Base-by-base conservation (phyloP, 2,888 invertebrate species). In the Polydrusus tereticollis region DNA sequence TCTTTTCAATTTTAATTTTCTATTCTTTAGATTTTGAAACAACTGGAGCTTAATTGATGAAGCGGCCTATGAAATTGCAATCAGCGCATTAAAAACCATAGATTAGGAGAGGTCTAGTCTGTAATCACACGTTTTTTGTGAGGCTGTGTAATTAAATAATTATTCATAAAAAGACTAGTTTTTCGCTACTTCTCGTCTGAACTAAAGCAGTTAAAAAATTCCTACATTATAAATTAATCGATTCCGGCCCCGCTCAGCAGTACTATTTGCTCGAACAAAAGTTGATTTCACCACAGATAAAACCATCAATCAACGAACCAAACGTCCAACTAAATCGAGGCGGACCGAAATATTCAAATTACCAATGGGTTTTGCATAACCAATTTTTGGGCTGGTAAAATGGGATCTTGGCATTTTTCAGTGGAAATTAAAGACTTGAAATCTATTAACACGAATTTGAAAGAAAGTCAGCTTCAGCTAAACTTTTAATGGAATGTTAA, bases 231-330 rank as follows among this genome's bases (percentile, higher is more conserved):
- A 29, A 29, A 55, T 29, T 55, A 55, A 55, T 55, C 52, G 29
- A 55, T 55, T 55, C 29, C 52, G 29, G 29, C 29, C 52, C 52
- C 18, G 16, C 10, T 7, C 16, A 16, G 36, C 8, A 8, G 29
- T 55, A 55, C 52, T 55, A 55, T 26, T 55, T 55, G 52, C 52
- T 29, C 29, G 20, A 29, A 55, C 52, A 16, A 29, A 26, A 29
- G 52, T 29, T 29, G 52, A 55, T 55, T 55, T 55, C 52, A 55
- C 16, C 29, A 55, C 52, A 6, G 52, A 55, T 55, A 55, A 26
- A 55, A 55, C 52, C 52, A 55, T 55, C 52, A 55, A 55, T 55
- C 29, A 55, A 16, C 29, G 23, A 29, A 18, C 52, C 52, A 55
- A 52, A 52, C 16, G 52, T 52, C 20, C 26, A 10, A 55, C 52